phyloP scores from a whole-genome alignment of 2,888 invertebrate species.

The Hedychridium roseum region DNA sequence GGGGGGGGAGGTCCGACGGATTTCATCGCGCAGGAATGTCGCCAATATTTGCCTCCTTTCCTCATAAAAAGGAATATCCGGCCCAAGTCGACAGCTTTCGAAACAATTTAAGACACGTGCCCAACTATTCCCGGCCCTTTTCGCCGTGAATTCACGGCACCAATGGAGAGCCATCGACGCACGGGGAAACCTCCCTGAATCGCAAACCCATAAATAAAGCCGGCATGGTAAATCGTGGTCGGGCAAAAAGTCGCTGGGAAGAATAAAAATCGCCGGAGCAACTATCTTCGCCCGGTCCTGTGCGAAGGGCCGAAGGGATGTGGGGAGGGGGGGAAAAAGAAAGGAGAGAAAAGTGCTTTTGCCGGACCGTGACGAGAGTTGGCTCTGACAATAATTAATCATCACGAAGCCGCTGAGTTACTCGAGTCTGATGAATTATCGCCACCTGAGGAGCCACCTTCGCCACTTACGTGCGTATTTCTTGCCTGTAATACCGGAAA shows the following conservation, averaged over 20 bases:
- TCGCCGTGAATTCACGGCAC: no score
- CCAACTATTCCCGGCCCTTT: no score
- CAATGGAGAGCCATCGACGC: no score
- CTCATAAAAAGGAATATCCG: no score
- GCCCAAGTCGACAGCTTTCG: no score
- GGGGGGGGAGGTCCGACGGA: no score
- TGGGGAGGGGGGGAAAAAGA: not conserved
- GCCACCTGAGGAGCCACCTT: slow-evolving; percentile 32
- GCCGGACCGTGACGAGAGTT: slow-evolving; percentile 6
- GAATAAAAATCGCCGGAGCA: slow-evolving; percentile 22
- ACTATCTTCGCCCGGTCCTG: slow-evolving; percentile 2
- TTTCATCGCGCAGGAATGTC: no score
- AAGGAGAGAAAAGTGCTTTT: slow-evolving; percentile 2
- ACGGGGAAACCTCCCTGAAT: no score
- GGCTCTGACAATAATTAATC: slow-evolving; percentile 41
- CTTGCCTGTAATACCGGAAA: slow-evolving; percentile 25
- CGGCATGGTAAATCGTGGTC: slow-evolving; percentile 2
- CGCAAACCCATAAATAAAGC: slow-evolving; percentile 14
- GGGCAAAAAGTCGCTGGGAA: slow-evolving; percentile 5
- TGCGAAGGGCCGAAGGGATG: not conserved
- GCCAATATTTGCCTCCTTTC: no score
- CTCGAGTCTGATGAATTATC: slow-evolving; percentile 43
- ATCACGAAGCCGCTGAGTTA: slow-evolving; percentile 30
- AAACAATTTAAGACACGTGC: no score
- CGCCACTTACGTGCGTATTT: slow-evolving; percentile 9